Base-by-base conservation (phyloP, 2,888 invertebrate species). In the Leptinotarsa tumamoca region DNA sequence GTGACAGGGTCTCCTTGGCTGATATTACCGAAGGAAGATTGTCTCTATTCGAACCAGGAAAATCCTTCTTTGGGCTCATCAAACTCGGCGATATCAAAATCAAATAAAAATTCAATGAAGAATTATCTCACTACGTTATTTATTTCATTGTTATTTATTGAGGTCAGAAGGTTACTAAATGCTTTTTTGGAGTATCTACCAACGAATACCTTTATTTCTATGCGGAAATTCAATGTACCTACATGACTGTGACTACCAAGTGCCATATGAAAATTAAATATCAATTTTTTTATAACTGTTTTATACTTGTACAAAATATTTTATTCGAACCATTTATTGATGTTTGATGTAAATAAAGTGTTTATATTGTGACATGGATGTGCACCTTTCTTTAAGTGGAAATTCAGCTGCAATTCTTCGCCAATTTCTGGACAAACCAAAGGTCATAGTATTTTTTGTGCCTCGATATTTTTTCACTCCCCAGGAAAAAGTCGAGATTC, bases 1-100 rank as follows among this genome's bases (percentile, higher is more conserved):
- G 93, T 17, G 95, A 96, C 84, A 90, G 89, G 23, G 88, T 96
- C 17, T 91, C 92, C 5, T 88, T 96, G 15, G 91, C 92, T 71
- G 95, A 96, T 83, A 91, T 95, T 1, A 92, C 92, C 18, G 92
- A 92, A 17, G 91, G 92, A 68, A 88, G 93, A 68, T 93, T 92
- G 85, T 92, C 93, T 0, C 88, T 94, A 67, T 93, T 94, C 89
- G 92, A 93, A 83, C 90, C 91, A 1, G 94, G 94, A 80, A 95
- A 95, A 86, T 95, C 95, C 83, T 96, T 95, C 89, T 95, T 95
- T 82, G 96, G 95, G 52, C 90, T 95, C n/a, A 90, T 95, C 71
- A 95, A 94, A 87, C 88, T 94, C n/a, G 92, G 92, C 18, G 93
- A 93, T 81, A 77, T 86, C 49, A 87, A 75, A 67, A 63, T 79